Evolutionary conservation across 2,797 vertebrate species (phyloP), one percentile per base, ranked within the genome.

Genomic region (Coregonus sp.): DNA sequence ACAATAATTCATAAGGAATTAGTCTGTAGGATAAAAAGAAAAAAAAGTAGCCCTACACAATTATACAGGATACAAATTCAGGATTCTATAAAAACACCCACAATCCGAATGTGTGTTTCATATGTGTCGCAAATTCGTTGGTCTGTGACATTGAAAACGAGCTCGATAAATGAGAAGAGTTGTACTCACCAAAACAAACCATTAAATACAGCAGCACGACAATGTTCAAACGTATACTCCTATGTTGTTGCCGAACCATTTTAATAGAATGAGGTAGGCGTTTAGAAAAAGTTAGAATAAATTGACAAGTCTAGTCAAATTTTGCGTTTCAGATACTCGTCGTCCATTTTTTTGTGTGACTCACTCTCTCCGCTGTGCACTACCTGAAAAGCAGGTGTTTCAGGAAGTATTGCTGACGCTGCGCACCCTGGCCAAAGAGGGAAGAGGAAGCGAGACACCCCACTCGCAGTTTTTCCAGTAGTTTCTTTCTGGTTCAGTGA

Each of bases 311-410:
- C 4, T 1, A 72, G 74, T 83, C 76, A 91, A 78, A 81, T 20
- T 0, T 5, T 63, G 6, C 20, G 31, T 52, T 65, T 68, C 1
- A 1, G 15, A 33, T 25, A 76, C 63, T 20, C 47, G 82, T 77
- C 87, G 84, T 85, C 90, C 91, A 94, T 94, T 0, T 71, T 72
- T 50, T 1, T 63, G 4, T 51, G 1, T 87, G 79, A 84, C 73
- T 88, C 82, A 75, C 56, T 16, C 0, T 72, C 63, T 76, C 75
- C 52, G 63, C 0, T 0, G 33, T 37, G 40, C 14, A 0, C 1
- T 82, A 94, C 94, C 92, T 94, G 93, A 72, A 80, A 69, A 80
- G 92, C 93, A 95, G 94, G 94, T 95, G 92, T 81, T 86, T 78
- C 93, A 88, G 94, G 94, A 94, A 93, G 90, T 93, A 9, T 47